A percentile compares a stretch with the other conserved stretches of the same genome.
Conservation (phyloP, 2,113 vertebrate genomes). For the Lophura nycthemera region DNA sequence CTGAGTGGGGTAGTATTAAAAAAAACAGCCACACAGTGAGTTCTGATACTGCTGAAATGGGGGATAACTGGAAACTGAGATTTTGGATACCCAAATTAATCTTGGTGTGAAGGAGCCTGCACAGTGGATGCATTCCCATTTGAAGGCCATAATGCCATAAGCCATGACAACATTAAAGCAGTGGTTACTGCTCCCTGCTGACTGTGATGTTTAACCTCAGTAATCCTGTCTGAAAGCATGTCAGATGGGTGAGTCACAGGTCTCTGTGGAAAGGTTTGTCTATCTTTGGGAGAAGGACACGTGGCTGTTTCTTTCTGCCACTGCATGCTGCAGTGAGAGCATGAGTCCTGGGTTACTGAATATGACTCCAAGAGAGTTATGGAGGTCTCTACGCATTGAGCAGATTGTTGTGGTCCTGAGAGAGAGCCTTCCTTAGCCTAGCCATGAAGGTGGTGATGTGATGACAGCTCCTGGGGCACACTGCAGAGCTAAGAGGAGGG, state of each 20-base stretch:
- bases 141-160: not conserved
- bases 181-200: not conserved
- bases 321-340: not conserved
- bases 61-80: not conserved
- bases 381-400: not conserved
- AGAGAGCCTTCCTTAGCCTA: not conserved
- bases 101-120: not conserved
- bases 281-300: rapidly evolving
- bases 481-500: not conserved
- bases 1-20: not conserved
- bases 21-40: not conserved
- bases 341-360: not conserved
- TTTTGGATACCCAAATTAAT: not conserved
- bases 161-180: not conserved
- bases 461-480: not conserved
- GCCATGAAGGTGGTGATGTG: not conserved
- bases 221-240: not conserved
- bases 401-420: not conserved
- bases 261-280: not conserved
- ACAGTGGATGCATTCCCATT: rapidly evolving
- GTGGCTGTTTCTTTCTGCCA: not conserved
- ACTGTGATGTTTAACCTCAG: not conserved
- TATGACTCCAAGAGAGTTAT: not conserved
- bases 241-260: not conserved
- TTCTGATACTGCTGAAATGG: not conserved